Conservation (phyloP, 2,888 invertebrate genomes). For the Apotomis turbidana region DNA sequence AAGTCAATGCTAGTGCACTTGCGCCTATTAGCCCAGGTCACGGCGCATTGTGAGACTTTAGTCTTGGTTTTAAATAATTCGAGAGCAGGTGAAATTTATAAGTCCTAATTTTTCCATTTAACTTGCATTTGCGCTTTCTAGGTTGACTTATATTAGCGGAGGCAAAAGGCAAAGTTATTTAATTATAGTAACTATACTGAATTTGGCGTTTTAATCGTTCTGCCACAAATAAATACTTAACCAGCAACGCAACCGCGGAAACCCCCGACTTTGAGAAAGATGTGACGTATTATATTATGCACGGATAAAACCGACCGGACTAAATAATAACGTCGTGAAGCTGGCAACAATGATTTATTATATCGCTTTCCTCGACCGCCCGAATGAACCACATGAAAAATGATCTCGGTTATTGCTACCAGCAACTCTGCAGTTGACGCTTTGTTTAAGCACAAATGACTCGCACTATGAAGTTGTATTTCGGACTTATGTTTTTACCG, state of each 20-base stretch:
- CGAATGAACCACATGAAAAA: constrained; percentile 83
- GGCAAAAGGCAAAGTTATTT: no score
- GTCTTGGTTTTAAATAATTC: no score
- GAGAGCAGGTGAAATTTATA: no score
- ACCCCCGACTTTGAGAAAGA: constrained; percentile 48
- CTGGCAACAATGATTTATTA: constrained; percentile 83
- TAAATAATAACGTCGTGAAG: constrained; percentile 81
- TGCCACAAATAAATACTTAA: constrained; percentile 16
- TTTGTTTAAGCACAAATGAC: constrained; percentile 83
- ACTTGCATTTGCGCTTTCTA: no score
- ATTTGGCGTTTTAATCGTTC: not conserved
- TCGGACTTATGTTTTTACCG: constrained; percentile 72
- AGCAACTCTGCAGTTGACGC: constrained; percentile 81
- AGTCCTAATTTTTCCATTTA: no score
- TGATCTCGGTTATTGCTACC: constrained; percentile 81
- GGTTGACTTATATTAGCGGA: no score
- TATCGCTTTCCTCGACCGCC: constrained; percentile 80
- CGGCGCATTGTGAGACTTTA: no score
- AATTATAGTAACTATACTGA: not conserved
- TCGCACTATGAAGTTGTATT: constrained; percentile 78
- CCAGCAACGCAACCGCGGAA: constrained; percentile 24
- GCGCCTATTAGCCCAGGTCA: no score
- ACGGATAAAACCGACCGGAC: constrained; percentile 75
- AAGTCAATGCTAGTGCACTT: no score
- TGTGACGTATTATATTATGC: constrained; percentile 68